Percentiles rank a stretch among this genome's conserved stretches.
Conservation (phyloP, 1,140 invertebrate genomes). For the Dendroctonus ponderosae region DNA sequence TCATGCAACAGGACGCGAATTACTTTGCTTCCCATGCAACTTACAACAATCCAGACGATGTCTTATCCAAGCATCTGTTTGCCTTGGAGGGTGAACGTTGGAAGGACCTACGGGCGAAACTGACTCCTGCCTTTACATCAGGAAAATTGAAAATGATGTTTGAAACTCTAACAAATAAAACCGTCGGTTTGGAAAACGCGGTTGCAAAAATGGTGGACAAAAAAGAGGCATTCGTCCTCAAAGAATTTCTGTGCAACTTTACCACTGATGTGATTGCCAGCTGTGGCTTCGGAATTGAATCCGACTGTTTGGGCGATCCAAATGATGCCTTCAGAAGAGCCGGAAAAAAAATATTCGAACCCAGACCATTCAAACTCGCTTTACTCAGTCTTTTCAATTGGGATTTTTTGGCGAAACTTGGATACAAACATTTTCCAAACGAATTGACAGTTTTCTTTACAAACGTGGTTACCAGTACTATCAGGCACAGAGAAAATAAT, state of each 20-base stretch:
- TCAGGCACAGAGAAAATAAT: constrained; percentile 31
- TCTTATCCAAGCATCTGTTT: constrained; percentile 53
- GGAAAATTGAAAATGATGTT: constrained; percentile 45
- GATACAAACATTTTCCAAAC: neutral
- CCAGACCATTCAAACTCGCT: constrained; percentile 6
- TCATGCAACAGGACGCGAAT: constrained; percentile 54
- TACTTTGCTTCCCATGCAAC: constrained; percentile 53
- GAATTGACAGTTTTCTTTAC: constrained; percentile 5
- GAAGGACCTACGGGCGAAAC: constrained; percentile 50
- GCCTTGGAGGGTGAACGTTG: constrained; percentile 50
- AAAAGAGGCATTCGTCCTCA: neutral
- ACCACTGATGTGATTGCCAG: constrained; percentile 64
- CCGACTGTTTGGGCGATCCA: constrained; percentile 41
- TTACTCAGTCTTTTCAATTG: neutral
- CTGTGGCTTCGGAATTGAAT: constrained; percentile 60
- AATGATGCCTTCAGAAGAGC: constrained; percentile 51
- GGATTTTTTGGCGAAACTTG: constrained; percentile 36
- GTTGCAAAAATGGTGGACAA: constrained; percentile 33
- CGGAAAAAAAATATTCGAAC: constrained; percentile 39
- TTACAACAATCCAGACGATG: constrained; percentile 42
- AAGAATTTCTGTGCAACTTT: constrained; percentile 55
- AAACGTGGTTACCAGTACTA: constrained; percentile 13
- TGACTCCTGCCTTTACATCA: constrained; percentile 56
- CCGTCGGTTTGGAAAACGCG: constrained; percentile 11
- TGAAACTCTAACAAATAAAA: constrained; percentile 28